These are phyloP conservation scores for Drosophila malerkotliana DNA, from an alignment of 1,140 invertebrate species.

Conservation along the genomic window DNA sequence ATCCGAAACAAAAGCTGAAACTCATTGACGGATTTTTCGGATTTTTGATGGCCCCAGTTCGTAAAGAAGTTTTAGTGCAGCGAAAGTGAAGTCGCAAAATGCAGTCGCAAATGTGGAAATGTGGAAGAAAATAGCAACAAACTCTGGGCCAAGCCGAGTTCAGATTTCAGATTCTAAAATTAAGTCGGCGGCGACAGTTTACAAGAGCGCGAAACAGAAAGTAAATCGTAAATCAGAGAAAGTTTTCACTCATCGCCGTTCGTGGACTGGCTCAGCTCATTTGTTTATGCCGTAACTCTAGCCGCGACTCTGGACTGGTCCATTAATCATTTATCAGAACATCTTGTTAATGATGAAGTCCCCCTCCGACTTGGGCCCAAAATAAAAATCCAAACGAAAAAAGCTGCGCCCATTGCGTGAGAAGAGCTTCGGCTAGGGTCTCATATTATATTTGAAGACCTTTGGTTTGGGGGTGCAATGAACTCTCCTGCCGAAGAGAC, in stretches of 20 bases:
- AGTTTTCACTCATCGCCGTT: slow-evolving; percentile 42
- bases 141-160: slow-evolving; percentile 18
- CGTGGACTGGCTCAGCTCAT: slow-evolving; percentile 34
- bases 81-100: slow-evolving; percentile 65
- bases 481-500: slow-evolving; percentile 31
- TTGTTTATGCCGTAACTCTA: slow-evolving; percentile 71
- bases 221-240: slow-evolving; percentile 78
- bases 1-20: slow-evolving; percentile 14
- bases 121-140: slow-evolving; percentile 24
- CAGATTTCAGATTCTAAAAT: slow-evolving; percentile 59
- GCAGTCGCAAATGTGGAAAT: slow-evolving; percentile 33
- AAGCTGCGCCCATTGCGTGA: slow-evolving; percentile 46
- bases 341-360: slow-evolving; percentile 62
- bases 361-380: slow-evolving; percentile 5
- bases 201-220: slow-evolving; percentile 72
- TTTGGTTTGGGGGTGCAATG: slow-evolving; percentile 43
- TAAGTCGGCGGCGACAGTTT: slow-evolving; percentile 31
- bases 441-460: background rate
- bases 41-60: slow-evolving; percentile 58
- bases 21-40: slow-evolving; percentile 3
- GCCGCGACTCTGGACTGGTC: slow-evolving; percentile 12
- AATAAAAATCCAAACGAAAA: slow-evolving; percentile 2
- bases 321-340: slow-evolving; percentile 77
- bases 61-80: slow-evolving; percentile 55
- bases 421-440: slow-evolving; percentile 19